A percentile compares a stretch with the other conserved stretches of the same genome.
phyloP scores from a whole-genome alignment of 2,113 vertebrate species.

The Hemiprocne comata region DNA sequence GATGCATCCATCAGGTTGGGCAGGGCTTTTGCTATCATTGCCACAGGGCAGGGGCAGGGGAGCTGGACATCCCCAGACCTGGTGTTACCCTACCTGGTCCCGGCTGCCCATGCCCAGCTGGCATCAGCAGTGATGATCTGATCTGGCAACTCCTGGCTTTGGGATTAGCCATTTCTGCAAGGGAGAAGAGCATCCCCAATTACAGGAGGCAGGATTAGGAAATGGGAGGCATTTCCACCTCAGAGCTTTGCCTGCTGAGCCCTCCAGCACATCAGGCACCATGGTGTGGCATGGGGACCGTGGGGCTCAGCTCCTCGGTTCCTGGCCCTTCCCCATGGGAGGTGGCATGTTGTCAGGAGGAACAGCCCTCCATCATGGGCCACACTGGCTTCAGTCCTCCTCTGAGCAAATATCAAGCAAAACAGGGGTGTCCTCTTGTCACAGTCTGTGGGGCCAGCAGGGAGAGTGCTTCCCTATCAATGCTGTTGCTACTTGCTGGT shows the following conservation, averaged over 20 bases:
- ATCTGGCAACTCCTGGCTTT: neutral
- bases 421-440: neutral
- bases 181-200: neutral
- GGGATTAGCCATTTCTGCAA: neutral
- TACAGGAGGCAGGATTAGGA: neutral
- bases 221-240: neutral
- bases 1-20: neutral
- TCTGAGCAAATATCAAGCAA: neutral
- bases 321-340: neutral
- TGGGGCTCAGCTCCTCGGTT: neutral
- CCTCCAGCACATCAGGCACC: rapidly evolving
- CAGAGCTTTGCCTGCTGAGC: rapidly evolving
- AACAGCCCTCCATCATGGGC: neutral
- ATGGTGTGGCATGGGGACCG: rapidly evolving
- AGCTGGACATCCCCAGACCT: neutral
- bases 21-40: neutral
- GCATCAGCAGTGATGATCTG: rapidly evolving
- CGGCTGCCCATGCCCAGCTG: rapidly evolving
- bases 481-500: neutral
- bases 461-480: neutral
- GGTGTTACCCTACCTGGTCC: neutral
- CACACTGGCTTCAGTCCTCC: neutral
- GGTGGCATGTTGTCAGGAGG: neutral
- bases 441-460: neutral
- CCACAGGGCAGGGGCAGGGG: neutral